Evolutionary conservation across 1,140 invertebrate species (phyloP).

Genomic region (Eueides isabella): DNA sequence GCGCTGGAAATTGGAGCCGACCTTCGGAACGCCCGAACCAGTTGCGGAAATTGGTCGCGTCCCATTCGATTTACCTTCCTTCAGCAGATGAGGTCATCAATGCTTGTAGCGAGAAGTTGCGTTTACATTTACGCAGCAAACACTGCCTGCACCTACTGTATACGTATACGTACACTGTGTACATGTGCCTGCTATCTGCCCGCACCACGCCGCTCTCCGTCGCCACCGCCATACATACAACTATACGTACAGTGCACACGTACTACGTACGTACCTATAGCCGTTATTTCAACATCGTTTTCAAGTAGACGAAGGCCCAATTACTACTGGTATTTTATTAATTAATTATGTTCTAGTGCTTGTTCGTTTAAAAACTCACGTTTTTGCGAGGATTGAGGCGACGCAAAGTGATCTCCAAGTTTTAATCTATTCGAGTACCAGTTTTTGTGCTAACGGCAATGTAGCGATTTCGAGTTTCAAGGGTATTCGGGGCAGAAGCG

Average conservation of each 20-base stretch:
- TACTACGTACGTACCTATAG: constrained; percentile 16
- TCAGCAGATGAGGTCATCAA: constrained; percentile 35
- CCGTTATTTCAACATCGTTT: constrained; percentile 24
- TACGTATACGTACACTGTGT: not conserved
- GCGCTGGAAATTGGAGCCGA: constrained; percentile 34
- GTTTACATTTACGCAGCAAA: constrained; percentile 28
- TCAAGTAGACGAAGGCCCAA: constrained; percentile 21
- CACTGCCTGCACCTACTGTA: constrained; percentile 15
- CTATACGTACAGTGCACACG: not conserved
- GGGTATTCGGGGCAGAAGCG: constrained; percentile 9
- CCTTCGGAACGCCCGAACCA: constrained; percentile 32
- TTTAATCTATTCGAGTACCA: constrained; percentile 10
- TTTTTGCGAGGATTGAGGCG: constrained; percentile 9
- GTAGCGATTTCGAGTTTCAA: constrained; percentile 24
- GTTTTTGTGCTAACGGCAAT: constrained; percentile 5
- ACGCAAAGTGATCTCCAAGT: constrained; percentile 1
- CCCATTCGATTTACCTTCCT: constrained; percentile 38
- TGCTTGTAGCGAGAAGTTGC: constrained; percentile 23
- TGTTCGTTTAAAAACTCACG: constrained; percentile 4
- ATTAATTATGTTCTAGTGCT: constrained; percentile 13
- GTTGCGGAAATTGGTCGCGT: constrained; percentile 32
- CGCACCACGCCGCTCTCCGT: not conserved
- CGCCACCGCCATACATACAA: constrained; percentile 7
- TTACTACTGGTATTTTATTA: constrained; percentile 20
- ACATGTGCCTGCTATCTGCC: not conserved